A percentile compares a stretch with the other conserved stretches of the same genome.
Conservation (phyloP, 2,888 invertebrate species). For the Polydrusus cervinus region DNA sequence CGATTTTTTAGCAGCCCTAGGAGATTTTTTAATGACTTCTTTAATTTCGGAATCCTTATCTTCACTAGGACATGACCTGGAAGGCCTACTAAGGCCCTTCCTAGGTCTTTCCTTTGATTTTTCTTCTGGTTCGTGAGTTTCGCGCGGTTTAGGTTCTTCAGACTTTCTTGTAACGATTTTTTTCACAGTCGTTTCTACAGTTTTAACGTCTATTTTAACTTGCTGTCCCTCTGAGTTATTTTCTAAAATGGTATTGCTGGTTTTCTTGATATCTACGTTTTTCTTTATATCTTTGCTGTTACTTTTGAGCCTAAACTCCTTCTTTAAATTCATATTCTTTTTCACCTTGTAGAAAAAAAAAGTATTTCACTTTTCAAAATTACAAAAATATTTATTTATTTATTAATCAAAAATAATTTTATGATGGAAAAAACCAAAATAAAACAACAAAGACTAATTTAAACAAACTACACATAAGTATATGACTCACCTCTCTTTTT, state of each 20-base stretch:
- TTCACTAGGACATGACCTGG: not conserved
- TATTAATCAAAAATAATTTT: no score
- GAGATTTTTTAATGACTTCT: constrained; percentile 24
- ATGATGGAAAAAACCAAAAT: no score
- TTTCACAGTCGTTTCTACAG: constrained; percentile 43
- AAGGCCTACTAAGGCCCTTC: not conserved
- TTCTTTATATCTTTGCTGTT: constrained; percentile 50
- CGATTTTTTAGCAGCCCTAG: constrained; percentile 15
- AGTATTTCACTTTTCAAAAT: not conserved
- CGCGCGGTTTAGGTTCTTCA: constrained; percentile 33
- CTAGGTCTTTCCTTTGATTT: constrained; percentile 31
- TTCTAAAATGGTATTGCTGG: constrained; percentile 39
- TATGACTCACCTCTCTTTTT: constrained; percentile 41
- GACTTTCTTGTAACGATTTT: constrained; percentile 50
- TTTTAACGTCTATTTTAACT: constrained; percentile 40
- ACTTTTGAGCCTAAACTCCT: constrained; percentile 44
- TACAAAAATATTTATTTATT: not conserved
- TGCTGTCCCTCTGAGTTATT: constrained; percentile 43
- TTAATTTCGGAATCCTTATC: not conserved
- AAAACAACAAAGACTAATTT: no score
- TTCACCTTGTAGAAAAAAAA: constrained; percentile 29
- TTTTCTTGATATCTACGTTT: constrained; percentile 49
- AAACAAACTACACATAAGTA: not conserved
- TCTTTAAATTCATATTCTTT: constrained; percentile 51
- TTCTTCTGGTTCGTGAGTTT: constrained; percentile 12